phyloP scores from a whole-genome alignment of 37 sponge, comb jelly and placozoan genomes.

The Chondrosia reniformis region DNA sequence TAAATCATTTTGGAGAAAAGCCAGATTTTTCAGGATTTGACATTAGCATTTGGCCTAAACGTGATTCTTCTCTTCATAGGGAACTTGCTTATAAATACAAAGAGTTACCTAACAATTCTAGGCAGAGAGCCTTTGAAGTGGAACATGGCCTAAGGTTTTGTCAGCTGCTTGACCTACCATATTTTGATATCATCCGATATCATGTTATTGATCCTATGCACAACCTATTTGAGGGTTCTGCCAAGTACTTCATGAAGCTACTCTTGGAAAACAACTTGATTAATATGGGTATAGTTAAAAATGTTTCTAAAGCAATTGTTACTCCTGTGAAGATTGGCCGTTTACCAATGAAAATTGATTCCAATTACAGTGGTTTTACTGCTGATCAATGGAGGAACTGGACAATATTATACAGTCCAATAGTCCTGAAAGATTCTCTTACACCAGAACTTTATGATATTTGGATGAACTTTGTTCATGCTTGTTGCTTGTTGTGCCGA shows the following conservation, averaged over 20 bases:
- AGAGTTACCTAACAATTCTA: background rate
- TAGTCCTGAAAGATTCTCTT: background rate
- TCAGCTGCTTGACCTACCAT: conserved; percentile 23
- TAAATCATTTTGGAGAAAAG: background rate
- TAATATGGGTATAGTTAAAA: conserved; percentile 14
- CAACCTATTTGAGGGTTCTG: conserved; percentile 40
- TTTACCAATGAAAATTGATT: background rate
- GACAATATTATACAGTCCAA: background rate
- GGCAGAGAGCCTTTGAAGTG: background rate
- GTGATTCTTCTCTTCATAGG: background rate
- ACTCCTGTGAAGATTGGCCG: conserved; percentile 16
- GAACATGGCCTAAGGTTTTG: conserved; percentile 34
- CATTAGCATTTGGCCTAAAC: conserved; percentile 13
- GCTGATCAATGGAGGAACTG: conserved; percentile 23
- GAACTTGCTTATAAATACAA: background rate
- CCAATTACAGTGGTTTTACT: background rate
- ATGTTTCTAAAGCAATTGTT: background rate
- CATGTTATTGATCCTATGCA: conserved; percentile 64
- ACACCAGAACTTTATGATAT: background rate
- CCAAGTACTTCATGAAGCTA: conserved; percentile 26
- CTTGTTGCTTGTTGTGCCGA: background rate
- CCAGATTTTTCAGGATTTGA: conserved; percentile 48
- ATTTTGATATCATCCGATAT: conserved; percentile 36
- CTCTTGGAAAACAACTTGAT: conserved; percentile 23
- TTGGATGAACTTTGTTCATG: conserved; percentile 7